These are phyloP conservation scores for Lateolabrax maculatus DNA, from an alignment of 2,797 vertebrate species.

Conservation along the genomic window DNA sequence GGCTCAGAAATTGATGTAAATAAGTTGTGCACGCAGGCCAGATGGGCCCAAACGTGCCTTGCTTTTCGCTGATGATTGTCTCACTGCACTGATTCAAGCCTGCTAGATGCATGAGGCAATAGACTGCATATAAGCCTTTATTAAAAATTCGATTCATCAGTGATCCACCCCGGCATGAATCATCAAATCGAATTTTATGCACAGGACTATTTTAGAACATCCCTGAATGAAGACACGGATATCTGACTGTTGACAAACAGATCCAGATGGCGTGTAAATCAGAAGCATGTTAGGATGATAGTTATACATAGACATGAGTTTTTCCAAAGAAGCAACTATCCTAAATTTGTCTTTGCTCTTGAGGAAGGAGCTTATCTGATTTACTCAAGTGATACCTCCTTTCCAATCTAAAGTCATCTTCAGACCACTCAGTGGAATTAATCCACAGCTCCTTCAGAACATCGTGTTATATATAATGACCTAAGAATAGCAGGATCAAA, in stretches of 20 bases:
- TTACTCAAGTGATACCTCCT: constrained; percentile 30
- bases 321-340: constrained; percentile 24
- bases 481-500: constrained; percentile 33
- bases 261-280: constrained; percentile 44
- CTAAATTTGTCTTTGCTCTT: constrained; percentile 54
- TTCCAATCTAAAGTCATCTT: constrained; percentile 46
- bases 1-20: constrained; percentile 69
- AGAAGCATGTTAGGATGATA: not conserved
- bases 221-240: constrained; percentile 28
- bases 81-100: constrained; percentile 14
- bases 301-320: constrained; percentile 40
- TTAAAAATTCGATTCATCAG: constrained; percentile 14
- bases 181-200: constrained; percentile 60
- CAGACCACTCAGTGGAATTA: constrained; percentile 44
- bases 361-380: constrained; percentile 57
- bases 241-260: constrained; percentile 45
- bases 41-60: constrained; percentile 74
- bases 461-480: constrained; percentile 14
- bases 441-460: constrained; percentile 22
- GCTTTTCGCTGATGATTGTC: constrained; percentile 63
- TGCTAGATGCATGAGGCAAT: constrained; percentile 6
- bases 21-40: constrained; percentile 67
- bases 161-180: constrained; percentile 32
- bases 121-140: constrained; percentile 6
- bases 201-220: constrained; percentile 59